Conservation (phyloP, 30 jellyfish, hydroid and myxozoan species). For the Aurelia aurita region DNA sequence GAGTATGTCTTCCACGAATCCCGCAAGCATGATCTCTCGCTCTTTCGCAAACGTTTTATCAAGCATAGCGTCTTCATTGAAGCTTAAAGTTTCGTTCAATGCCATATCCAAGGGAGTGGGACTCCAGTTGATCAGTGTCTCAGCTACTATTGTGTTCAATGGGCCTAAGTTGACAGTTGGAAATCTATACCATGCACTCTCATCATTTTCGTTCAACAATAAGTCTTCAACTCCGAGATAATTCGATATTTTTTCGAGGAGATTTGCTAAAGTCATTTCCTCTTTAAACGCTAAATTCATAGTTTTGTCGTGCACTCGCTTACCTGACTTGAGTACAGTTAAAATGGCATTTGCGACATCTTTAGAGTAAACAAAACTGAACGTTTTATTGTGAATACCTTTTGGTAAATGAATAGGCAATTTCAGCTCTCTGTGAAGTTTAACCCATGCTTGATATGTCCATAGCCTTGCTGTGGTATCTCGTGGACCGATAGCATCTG, state of each 20-base stretch:
- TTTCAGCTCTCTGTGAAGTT: constrained; percentile 75
- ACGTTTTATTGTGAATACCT: constrained; percentile 59
- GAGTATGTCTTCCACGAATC: constrained; percentile 84
- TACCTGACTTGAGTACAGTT: constrained; percentile 49
- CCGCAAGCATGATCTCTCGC: constrained; percentile 86
- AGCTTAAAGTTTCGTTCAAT: constrained; percentile 67
- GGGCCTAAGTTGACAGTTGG: constrained; percentile 90
- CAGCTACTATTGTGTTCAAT: constrained; percentile 69
- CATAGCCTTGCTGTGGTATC: constrained; percentile 92
- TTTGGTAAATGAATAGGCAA: constrained; percentile 83
- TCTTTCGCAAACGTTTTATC: constrained; percentile 73
- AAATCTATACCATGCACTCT: constrained; percentile 87
- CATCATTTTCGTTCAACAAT: constrained; percentile 53
- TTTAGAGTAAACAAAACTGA: constrained; percentile 87
- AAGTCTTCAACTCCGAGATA: constrained; percentile 41
- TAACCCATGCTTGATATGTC: constrained; percentile 87
- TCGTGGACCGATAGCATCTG: constrained; percentile 95
- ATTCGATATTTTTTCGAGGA: constrained; percentile 41
- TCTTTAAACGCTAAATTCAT: constrained; percentile 87
- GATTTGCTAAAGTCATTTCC: constrained; percentile 51
- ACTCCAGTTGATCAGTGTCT: constrained; percentile 56
- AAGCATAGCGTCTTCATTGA: constrained; percentile 94
- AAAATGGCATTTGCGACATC: constrained; percentile 83
- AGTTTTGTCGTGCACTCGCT: constrained; percentile 58
- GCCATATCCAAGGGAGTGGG: constrained; percentile 79